Percentiles rank a stretch among this genome's conserved stretches.
Conservation (phyloP, 1,140 invertebrate genomes). For the Euura saliciscinereae region DNA sequence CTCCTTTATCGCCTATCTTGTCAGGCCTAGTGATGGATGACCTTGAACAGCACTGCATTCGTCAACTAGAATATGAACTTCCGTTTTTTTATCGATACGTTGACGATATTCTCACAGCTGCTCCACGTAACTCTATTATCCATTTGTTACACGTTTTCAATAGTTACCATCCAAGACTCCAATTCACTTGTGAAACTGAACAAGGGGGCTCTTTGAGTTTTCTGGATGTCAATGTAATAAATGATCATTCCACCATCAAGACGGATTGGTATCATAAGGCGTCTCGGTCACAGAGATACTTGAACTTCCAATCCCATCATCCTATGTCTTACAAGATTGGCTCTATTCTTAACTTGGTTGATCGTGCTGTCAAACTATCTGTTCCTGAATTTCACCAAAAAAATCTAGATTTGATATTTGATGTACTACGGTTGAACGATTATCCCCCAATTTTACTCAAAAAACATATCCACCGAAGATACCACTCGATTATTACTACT, state of each 20-base stretch:
- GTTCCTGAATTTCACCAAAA: background rate
- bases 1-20: conserved; percentile 15
- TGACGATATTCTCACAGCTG: too few species aligned
- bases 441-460: background rate
- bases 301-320: background rate
- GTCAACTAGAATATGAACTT: conserved; percentile 9
- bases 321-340: background rate
- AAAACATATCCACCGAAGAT: background rate
- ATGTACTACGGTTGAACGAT: background rate
- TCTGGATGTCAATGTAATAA: background rate
- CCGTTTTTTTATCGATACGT: background rate
- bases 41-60: conserved; percentile 26
- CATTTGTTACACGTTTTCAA: too few species aligned
- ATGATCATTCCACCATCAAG: background rate
- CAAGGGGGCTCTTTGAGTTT: background rate
- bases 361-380: background rate
- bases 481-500: too few species aligned
- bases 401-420: background rate
- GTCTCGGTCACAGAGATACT: background rate
- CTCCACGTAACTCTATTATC: too few species aligned
- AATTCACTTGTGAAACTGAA: background rate
- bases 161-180: background rate
- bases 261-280: background rate
- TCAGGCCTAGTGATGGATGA: conserved; percentile 19
- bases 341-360: background rate